phyloP scores from a whole-genome alignment of 1,140 invertebrate genomes.

The Leptoteleia sp. region DNA sequence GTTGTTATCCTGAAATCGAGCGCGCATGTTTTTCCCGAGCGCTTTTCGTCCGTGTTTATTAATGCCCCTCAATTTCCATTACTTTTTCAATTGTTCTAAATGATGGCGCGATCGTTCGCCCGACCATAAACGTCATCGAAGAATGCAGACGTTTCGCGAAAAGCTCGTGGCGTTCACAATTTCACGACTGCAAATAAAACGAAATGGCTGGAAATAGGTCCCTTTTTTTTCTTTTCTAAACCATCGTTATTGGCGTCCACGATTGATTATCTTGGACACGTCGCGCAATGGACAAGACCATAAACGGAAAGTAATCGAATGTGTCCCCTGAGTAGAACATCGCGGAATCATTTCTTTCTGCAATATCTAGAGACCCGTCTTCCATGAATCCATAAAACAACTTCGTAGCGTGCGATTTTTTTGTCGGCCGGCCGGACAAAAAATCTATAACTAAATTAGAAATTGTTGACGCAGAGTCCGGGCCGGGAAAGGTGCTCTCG shows the following conservation, averaged over 20 bases:
- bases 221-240: conserved; percentile 26
- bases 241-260: conserved; percentile 47
- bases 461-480: conserved; percentile 8
- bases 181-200: conserved; percentile 10
- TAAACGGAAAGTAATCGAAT: conserved; percentile 58
- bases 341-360: conserved; percentile 45
- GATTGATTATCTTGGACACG: conserved; percentile 58
- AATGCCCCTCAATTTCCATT: too few species aligned
- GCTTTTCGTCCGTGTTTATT: too few species aligned
- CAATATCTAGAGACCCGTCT: conserved; percentile 41
- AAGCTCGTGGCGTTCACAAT: too few species aligned
- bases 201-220: conserved; percentile 23
- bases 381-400: conserved; percentile 51
- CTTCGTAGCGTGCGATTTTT: conserved; percentile 19
- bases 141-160: too few species aligned
- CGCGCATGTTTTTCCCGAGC: too few species aligned
- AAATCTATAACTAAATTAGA: conserved; percentile 39
- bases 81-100: too few species aligned
- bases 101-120: too few species aligned
- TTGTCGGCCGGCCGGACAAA: not conserved
- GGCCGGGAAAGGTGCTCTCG: not conserved
- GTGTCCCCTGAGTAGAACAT: conserved; percentile 39
- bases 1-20: too few species aligned
- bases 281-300: conserved; percentile 37
- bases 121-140: too few species aligned